Percentiles rank a stretch among this genome's conserved stretches.
Evolutionary conservation across 2,113 vertebrate genomes (phyloP).

Genomic region (Paradoxurus hermaphroditus): DNA sequence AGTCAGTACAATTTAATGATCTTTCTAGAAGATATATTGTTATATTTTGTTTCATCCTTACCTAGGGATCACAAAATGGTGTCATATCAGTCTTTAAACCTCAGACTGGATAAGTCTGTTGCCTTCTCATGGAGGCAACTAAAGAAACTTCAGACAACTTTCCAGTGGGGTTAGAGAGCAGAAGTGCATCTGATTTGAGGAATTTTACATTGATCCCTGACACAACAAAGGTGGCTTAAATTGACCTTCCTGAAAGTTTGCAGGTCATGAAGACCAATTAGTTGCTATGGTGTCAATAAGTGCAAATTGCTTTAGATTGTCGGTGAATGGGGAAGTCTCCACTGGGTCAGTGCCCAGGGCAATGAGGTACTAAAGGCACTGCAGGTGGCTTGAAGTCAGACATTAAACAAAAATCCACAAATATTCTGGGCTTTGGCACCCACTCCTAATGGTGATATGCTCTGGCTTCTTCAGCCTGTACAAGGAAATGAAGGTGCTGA

Average conservation of each 20-base stretch:
- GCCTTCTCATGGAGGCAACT: background rate
- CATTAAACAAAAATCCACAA: background rate
- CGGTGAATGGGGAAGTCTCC: constrained; percentile 70
- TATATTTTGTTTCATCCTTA: constrained; percentile 20
- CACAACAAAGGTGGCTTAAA: constrained; percentile 53
- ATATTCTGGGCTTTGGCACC: background rate
- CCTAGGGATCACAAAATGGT: background rate
- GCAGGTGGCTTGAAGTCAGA: constrained; percentile 59
- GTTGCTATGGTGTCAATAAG: constrained; percentile 72
- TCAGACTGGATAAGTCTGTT: background rate
- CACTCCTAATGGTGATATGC: background rate
- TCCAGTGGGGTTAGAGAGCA: background rate
- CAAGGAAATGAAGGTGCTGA: background rate
- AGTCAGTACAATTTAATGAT: background rate
- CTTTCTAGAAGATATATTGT: background rate
- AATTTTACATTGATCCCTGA: constrained; percentile 58
- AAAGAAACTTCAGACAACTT: constrained; percentile 25
- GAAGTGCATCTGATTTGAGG: constrained; percentile 24
- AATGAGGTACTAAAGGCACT: constrained; percentile 64
- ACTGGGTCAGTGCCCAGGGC: constrained; percentile 73
- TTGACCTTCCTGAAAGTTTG: constrained; percentile 69
- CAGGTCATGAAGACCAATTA: constrained; percentile 74
- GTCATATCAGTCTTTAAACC: background rate
- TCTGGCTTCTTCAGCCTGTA: background rate
- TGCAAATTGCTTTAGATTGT: constrained; percentile 70